Percentiles rank a stretch among this genome's conserved stretches.
These are phyloP conservation scores for Papilio gigon DNA, from an alignment of 2,888 invertebrate genomes.

Conservation along the genomic window DNA sequence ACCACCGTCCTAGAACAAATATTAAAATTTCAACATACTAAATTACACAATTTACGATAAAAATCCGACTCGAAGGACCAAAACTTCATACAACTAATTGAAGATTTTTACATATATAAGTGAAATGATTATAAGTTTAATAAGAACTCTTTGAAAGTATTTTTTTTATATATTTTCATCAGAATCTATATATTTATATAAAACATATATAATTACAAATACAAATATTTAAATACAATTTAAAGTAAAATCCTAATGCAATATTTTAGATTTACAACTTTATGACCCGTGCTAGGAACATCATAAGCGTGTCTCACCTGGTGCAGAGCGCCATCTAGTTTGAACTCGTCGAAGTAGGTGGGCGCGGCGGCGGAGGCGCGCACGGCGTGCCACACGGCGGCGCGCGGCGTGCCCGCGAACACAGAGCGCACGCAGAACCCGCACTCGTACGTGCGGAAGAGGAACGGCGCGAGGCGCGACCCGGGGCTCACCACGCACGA, in stretches of 20 bases:
- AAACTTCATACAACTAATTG: neutral
- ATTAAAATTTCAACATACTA: neutral
- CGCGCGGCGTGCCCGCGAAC: conserved; percentile 87
- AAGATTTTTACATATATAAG: no score
- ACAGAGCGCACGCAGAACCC: conserved; percentile 86
- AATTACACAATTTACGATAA: neutral
- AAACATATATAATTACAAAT: no score
- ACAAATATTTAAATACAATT: no score
- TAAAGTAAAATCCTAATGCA: no score
- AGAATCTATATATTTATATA: no score
- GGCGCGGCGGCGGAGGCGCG: conserved; percentile 96
- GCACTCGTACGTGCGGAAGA: conserved; percentile 93
- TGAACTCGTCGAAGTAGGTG: conserved; percentile 93
- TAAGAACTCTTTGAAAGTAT: no score
- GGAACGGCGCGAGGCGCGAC: conserved; percentile 86
- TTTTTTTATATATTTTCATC: no score
- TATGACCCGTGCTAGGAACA: no score
- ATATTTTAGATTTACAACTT: no score
- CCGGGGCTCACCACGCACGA: conserved; percentile 90
- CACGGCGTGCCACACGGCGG: conserved; percentile 91
- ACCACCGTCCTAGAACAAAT: conserved; percentile 86
- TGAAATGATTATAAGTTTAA: no score
- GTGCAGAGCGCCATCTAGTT: conserved; percentile 85
- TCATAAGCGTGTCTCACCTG: conserved; percentile 76
- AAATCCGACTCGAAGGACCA: conserved; percentile 1